phyloP scores from a whole-genome alignment of 2,797 vertebrate genomes.

The Champsocephalus esox region DNA sequence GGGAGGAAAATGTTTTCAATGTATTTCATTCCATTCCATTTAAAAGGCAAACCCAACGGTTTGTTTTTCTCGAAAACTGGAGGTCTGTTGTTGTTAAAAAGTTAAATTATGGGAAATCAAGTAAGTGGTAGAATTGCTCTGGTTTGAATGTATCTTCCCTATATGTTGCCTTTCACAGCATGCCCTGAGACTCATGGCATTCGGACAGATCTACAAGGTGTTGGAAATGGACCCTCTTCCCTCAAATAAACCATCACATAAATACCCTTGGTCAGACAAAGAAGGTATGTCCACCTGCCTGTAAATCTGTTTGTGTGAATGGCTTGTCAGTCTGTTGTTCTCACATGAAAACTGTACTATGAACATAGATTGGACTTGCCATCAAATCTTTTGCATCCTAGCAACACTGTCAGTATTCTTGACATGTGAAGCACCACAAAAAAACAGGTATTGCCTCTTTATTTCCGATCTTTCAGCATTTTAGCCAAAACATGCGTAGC shows the following conservation, averaged over 20 bases:
- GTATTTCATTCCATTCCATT: not conserved
- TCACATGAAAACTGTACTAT: not conserved
- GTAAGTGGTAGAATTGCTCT: not conserved
- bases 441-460: not conserved
- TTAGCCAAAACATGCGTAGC: not conserved
- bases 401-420: slow-evolving; percentile 15
- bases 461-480: not conserved
- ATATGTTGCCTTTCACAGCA: slow-evolving; percentile 83
- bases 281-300: slow-evolving; percentile 84
- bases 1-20: not conserved
- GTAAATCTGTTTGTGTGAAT: not conserved
- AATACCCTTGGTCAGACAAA: slow-evolving; percentile 97
- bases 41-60: not conserved
- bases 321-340: slow-evolving; percentile 4
- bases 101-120: not conserved
- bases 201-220: slow-evolving; percentile 98
- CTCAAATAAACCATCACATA: slow-evolving; percentile 97
- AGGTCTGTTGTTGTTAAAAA: not conserved
- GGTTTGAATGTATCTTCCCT: slow-evolving; percentile 9
- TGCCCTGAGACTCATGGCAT: slow-evolving; percentile 95
- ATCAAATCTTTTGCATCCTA: slow-evolving; percentile 13
- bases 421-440: slow-evolving; percentile 18
- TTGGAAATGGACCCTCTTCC: slow-evolving; percentile 98
- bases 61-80: not conserved
- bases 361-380: slow-evolving; percentile 6